A percentile compares a stretch with the other conserved stretches of the same genome.
Conservation (phyloP, 1,140 invertebrate species). For the Apis cerana region DNA sequence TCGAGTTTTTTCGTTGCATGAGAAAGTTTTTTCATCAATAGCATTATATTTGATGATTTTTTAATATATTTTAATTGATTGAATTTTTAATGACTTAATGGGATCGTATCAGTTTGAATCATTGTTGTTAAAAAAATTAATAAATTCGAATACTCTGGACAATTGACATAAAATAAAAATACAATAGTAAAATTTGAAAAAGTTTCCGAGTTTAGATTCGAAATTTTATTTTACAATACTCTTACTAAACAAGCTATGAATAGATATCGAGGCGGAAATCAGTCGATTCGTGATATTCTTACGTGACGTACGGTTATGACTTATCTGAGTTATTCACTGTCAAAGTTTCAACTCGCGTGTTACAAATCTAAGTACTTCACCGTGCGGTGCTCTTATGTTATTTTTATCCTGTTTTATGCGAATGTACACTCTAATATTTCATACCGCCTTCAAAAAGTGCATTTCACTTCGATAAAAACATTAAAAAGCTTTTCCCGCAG, state of each 20-base stretch:
- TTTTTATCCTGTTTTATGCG: background rate
- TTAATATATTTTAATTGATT: background rate
- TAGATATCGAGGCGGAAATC: constrained; percentile 2
- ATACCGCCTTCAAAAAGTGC: background rate
- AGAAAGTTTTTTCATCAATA: background rate
- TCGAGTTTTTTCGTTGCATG: no score
- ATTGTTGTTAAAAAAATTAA: no score
- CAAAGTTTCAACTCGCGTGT: background rate
- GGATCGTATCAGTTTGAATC: no score
- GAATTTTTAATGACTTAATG: background rate
- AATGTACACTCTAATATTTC: background rate
- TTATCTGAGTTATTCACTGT: constrained; percentile 1
- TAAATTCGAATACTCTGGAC: no score
- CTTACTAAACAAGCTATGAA: background rate
- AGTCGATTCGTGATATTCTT: constrained; percentile 20
- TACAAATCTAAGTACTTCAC: background rate
- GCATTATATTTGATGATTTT: background rate
- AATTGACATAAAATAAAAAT: no score
- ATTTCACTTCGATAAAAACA: background rate
- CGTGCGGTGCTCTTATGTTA: no score
- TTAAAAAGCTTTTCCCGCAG: background rate
- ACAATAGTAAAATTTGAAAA: background rate
- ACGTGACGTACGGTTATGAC: background rate
- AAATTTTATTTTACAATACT: background rate
- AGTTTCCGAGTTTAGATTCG: background rate